A percentile compares a stretch with the other conserved stretches of the same genome.
phyloP scores from a whole-genome alignment of 2,113 vertebrate species.

The Danionella cerebrum region DNA sequence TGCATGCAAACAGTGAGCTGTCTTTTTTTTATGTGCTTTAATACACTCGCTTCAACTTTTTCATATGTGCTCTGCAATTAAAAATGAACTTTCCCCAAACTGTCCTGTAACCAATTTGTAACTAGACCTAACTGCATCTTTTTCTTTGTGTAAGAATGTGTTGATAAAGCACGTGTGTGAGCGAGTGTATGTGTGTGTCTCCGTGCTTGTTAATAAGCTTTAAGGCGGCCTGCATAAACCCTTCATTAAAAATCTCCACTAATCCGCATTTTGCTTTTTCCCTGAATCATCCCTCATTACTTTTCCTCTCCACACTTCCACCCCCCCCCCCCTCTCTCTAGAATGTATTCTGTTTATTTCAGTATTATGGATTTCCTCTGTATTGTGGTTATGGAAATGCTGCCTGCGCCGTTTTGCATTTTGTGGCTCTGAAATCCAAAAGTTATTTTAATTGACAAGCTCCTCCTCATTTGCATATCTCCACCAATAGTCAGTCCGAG shows the following conservation, averaged over 20 bases:
- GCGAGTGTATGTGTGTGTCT: background rate
- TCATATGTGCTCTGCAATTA: constrained; percentile 68
- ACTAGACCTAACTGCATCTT: background rate
- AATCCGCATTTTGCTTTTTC: constrained; percentile 25
- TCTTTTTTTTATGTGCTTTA: constrained; percentile 59
- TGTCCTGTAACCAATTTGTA: background rate
- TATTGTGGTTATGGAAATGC: constrained; percentile 53
- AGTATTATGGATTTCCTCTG: constrained; percentile 23
- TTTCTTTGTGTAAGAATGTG: background rate
- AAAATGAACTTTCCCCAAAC: background rate
- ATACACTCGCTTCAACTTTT: constrained; percentile 62
- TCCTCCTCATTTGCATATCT: constrained; percentile 22
- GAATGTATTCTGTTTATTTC: background rate
- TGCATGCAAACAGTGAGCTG: background rate
- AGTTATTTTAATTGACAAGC: constrained; percentile 45
- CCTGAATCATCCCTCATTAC: constrained; percentile 29
- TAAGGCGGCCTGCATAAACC: constrained; percentile 60
- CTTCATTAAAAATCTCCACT: constrained; percentile 37
- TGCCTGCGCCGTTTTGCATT: constrained; percentile 58
- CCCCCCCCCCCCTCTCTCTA: background rate
- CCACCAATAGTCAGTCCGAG: constrained; percentile 28
- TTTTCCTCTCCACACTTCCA: constrained; percentile 44
- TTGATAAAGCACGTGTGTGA: background rate
- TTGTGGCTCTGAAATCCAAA: constrained; percentile 40
- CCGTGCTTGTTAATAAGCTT: constrained; percentile 62